Evolutionary conservation across 2,888 invertebrate genomes (phyloP).

Genomic region (Apocheima hispidaria): DNA sequence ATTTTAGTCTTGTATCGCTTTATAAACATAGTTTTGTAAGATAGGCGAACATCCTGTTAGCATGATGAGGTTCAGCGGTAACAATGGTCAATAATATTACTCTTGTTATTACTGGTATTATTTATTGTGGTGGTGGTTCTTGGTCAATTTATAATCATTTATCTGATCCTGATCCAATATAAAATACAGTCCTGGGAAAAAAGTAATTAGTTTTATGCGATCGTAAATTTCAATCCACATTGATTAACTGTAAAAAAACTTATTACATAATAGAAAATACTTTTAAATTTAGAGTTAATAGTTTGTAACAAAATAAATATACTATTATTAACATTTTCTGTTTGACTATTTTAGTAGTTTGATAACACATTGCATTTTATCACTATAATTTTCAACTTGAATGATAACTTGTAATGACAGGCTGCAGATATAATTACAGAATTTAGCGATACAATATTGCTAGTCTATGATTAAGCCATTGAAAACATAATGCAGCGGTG

Average conservation of each 20-base stretch:
- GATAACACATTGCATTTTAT: constrained; percentile 9
- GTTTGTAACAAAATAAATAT: no score
- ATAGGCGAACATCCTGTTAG: no score
- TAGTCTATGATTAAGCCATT: constrained; percentile 45
- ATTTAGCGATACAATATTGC: constrained; percentile 31
- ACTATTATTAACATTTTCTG: not conserved
- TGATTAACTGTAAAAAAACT: no score
- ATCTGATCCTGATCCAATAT: no score
- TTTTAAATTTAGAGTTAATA: no score
- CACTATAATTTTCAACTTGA: constrained; percentile 27
- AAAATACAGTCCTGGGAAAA: not conserved
- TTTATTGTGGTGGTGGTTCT: no score
- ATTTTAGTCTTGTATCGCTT: no score
- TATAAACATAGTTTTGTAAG: no score
- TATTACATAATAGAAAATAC: no score
- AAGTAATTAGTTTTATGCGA: not conserved
- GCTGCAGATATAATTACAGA: constrained; percentile 36
- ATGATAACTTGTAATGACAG: constrained; percentile 28
- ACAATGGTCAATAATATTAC: no score
- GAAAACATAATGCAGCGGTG: constrained; percentile 42
- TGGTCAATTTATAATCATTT: not conserved
- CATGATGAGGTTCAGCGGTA: no score
- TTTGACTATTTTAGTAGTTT: not conserved
- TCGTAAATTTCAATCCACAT: not conserved
- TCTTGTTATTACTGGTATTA: no score